Evolutionary conservation across 2,888 invertebrate genomes (phyloP).

Genomic region (Mechanitis mazaeus): DNA sequence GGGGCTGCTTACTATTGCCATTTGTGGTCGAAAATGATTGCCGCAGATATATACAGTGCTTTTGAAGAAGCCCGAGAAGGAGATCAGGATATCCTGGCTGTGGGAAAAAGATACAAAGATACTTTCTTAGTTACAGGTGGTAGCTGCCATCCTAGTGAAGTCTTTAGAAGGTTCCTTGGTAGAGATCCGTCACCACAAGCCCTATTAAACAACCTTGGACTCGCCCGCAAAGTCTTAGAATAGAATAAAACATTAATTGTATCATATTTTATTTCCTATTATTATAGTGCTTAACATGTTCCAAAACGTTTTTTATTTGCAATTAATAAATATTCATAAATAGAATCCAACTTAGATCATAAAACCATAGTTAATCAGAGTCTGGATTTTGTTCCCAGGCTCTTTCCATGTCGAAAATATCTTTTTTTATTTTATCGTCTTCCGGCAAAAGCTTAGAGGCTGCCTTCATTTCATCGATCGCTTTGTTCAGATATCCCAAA

Average conservation of each 20-base stretch:
- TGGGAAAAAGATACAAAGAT: constrained; percentile 85
- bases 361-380: constrained; percentile 47
- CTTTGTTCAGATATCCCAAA: constrained; percentile 81
- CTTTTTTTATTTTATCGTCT: constrained; percentile 77
- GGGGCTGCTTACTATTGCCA: constrained; percentile 91
- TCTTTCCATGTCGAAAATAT: constrained; percentile 83
- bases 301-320: constrained; percentile 15
- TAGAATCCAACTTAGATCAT: constrained; percentile 1
- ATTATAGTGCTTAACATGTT: constrained; percentile 43
- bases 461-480: constrained; percentile 84
- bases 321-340: constrained; percentile 11
- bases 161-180: constrained; percentile 93
- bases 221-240: constrained; percentile 59
- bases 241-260: constrained; percentile 36
- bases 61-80: constrained; percentile 82
- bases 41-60: constrained; percentile 92
- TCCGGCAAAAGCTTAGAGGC: constrained; percentile 81
- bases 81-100: constrained; percentile 71
- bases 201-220: constrained; percentile 80
- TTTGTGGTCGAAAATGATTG: constrained; percentile 91
- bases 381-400: constrained; percentile 88
- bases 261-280: constrained; percentile 47
- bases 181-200: constrained; percentile 93
- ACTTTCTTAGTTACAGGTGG: constrained; percentile 91
- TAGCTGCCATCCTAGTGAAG: constrained; percentile 86